A percentile compares a stretch with the other conserved stretches of the same genome.
Conservation (phyloP, 2,113 vertebrate genomes). For the Plecotus auritus region DNA sequence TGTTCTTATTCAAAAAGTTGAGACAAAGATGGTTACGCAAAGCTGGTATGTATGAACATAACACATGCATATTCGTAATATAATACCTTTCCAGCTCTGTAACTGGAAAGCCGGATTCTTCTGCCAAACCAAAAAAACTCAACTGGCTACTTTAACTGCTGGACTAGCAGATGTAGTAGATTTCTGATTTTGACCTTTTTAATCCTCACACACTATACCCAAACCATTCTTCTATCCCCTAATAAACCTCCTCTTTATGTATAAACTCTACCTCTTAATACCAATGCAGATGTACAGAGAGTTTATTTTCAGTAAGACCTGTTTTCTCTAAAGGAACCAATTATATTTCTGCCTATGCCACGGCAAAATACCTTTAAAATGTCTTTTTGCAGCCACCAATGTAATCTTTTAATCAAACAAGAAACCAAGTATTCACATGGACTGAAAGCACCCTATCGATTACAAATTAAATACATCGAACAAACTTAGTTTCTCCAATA, state of each 20-base stretch:
- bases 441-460: neutral
- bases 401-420: conserved; percentile 10
- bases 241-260: neutral
- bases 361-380: neutral
- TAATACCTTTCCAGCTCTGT: neutral
- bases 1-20: conserved; percentile 9
- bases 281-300: neutral
- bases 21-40: neutral
- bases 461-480: neutral
- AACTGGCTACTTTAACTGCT: neutral
- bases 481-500: neutral
- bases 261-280: neutral
- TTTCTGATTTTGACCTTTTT: neutral
- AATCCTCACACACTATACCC: neutral
- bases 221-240: neutral
- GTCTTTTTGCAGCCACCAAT: neutral
- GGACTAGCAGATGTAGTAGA: neutral
- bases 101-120: neutral
- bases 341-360: neutral
- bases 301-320: neutral
- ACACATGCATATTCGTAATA: neutral
- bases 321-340: neutral
- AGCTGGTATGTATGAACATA: neutral
- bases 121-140: neutral
- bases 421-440: neutral